Percentiles rank a stretch among this genome's conserved stretches.
Evolutionary conservation across 2,113 vertebrate species (phyloP).

Genomic region (Chamaetylas fuelleborni): DNA sequence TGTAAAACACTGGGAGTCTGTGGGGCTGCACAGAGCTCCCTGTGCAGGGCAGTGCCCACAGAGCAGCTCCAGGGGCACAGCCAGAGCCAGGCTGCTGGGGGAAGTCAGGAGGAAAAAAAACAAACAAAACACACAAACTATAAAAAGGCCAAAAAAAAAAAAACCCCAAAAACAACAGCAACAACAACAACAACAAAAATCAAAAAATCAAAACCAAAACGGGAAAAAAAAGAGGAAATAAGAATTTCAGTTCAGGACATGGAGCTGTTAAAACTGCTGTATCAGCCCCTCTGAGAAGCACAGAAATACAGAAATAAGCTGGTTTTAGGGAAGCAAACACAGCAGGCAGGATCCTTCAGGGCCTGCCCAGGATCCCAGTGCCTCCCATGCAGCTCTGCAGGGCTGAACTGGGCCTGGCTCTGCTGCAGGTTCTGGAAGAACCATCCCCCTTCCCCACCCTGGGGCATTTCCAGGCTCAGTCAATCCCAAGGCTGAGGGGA

Average conservation of each 20-base stretch:
- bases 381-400: rapidly evolving
- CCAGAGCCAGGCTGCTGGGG: neutral
- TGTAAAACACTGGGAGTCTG: neutral
- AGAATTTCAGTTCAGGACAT: neutral
- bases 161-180: neutral
- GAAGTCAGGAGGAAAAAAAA: neutral
- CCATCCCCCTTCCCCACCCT: neutral
- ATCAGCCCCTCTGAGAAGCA: neutral
- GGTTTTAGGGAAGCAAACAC: neutral
- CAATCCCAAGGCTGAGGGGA: neutral
- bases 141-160: neutral
- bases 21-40: neutral
- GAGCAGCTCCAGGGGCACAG: neutral
- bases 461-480: neutral
- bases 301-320: neutral
- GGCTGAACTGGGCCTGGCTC: neutral
- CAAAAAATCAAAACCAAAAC: too few species aligned
- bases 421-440: neutral
- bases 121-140: too few species aligned
- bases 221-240: neutral
- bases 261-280: neutral
- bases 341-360: neutral
- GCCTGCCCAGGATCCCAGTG: too few species aligned
- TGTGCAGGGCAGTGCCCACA: neutral
- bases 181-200: neutral